Base-by-base conservation (phyloP, 2,888 invertebrate species). In the Molorchus minor region DNA sequence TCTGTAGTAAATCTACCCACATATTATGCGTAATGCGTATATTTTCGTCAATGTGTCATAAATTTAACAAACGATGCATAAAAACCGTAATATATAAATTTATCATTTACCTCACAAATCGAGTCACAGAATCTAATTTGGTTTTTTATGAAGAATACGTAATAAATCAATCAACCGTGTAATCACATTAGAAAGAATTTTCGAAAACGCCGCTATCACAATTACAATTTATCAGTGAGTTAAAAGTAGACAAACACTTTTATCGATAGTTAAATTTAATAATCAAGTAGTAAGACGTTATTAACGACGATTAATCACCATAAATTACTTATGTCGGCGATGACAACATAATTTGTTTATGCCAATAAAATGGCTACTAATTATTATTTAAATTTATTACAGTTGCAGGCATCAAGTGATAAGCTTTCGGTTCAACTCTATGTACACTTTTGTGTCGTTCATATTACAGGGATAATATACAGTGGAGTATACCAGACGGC, bases 251-350 rank as follows among this genome's bases (percentile, higher is more conserved):
- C 44, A 58, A 52, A 58, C 52, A 58, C 2, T 52, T 58, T 52
- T 58, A 52, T 52, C 45, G 46, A 46, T 46, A 40, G 38, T 55
- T 33, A 45, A 45, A 43, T 49, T 21, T 12, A 40, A 21, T 58
- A 30, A 52, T 58, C 51, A 58, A 58, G 41, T 38, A 52, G 29
- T 58, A 58, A 58, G 57, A 58, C 46, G 46, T 58, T 58, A 58
- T 46, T 52, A 45, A 20, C 33, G 21, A 30, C 30, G 57, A 58
- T 58, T 58, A 52, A 45, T 30, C 45, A 46, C 52, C 46, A 52
- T 58, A 58, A 58, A 58, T 52, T 58, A 51, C 35, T 41, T 44
- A 43, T 38, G 36, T 57, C 19, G 51, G 35, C 43, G 51, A 8
- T 45, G 51, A 57, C 38, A 52, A 41, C 52, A 52, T 52, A 52